Evolutionary conservation across 2,888 invertebrate genomes (phyloP), one percentile per base, ranked within the genome.

Genomic region (Melanchra persicariae): DNA sequence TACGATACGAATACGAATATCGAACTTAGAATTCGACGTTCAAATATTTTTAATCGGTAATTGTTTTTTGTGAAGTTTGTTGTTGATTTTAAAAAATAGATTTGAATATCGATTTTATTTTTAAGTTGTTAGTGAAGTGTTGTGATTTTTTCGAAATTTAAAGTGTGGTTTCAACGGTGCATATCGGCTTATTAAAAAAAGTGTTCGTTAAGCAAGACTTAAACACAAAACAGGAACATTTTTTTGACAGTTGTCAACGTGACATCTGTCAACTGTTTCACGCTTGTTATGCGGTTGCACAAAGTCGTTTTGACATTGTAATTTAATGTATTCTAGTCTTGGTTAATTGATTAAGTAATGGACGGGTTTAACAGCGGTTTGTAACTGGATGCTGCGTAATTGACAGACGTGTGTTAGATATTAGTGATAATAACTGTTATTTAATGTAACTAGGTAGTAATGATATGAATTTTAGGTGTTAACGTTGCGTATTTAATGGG

Each of bases 291-390:
- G 52, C 49, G 70, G 70, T 84, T 80, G 75, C 79, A 74, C 60
- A 81, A 82, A 78, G 76, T 74, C 84, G 79, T 82, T 84, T 84
- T 87, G 87, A 85, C 84, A 84, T 83, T 81, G 86, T 85, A 81
- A 85, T 85, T 80, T 82, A 82, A 85, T 83, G 79, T 86, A 85
- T 87, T 82, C 85, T 65, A 72, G 74, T 81, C 75, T 87, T 85
- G 85, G 84, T 83, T 87, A 88, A 87, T 88, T 86, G 89, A 87
- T 88, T 88, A 75, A 67, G 86, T 82, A 87, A 87, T 80, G 70
- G 74, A 84, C 87, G 70, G 73, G 86, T 87, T 86, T 73, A 55
- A 63, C 26, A 54, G 55, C 45, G 59, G 54, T 71, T 79, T 75
- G 70, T 67, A 75, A 85, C 74, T 85, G 69, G 81, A 85, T 75